Evolutionary conservation across 2,888 invertebrate genomes (phyloP).

Genomic region (Nowickia ferox): DNA sequence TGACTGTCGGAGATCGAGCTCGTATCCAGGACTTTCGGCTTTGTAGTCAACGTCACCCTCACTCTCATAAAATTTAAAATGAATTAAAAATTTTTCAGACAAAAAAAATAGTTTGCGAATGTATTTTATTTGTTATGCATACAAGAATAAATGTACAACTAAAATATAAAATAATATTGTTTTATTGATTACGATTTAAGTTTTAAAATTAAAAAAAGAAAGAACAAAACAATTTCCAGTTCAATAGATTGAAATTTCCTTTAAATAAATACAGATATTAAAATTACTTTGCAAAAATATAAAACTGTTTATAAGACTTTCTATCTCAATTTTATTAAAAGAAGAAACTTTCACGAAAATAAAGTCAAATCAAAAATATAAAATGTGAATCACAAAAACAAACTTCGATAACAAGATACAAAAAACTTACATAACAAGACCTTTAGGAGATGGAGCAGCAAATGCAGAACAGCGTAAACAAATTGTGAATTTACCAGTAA

Average conservation of each 20-base stretch:
- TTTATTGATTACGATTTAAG: not conserved
- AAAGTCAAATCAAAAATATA: slow-evolving; percentile 35
- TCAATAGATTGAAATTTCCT: slow-evolving; percentile 29
- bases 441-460: slow-evolving; percentile 35
- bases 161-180: too few relatives aligned
- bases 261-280: slow-evolving; percentile 7
- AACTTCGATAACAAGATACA: slow-evolving; percentile 54
- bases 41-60: too few relatives aligned
- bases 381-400: not conserved
- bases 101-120: too few relatives aligned
- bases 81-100: too few relatives aligned
- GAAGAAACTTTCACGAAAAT: slow-evolving; percentile 27
- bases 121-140: too few relatives aligned
- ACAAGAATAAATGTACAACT: too few relatives aligned
- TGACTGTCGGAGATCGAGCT: too few relatives aligned
- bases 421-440: slow-evolving; percentile 38
- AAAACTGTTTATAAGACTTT: slow-evolving; percentile 2
- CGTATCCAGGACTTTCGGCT: too few relatives aligned
- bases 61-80: too few relatives aligned
- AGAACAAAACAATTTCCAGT: not conserved
- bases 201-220: not conserved
- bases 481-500: slow-evolving; percentile 62
- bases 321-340: slow-evolving; percentile 42
- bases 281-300: slow-evolving; percentile 16
- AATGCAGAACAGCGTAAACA: slow-evolving; percentile 46